A percentile compares a stretch with the other conserved stretches of the same genome.
Conservation (phyloP, 2,797 vertebrate species). For the Gila robusta region DNA sequence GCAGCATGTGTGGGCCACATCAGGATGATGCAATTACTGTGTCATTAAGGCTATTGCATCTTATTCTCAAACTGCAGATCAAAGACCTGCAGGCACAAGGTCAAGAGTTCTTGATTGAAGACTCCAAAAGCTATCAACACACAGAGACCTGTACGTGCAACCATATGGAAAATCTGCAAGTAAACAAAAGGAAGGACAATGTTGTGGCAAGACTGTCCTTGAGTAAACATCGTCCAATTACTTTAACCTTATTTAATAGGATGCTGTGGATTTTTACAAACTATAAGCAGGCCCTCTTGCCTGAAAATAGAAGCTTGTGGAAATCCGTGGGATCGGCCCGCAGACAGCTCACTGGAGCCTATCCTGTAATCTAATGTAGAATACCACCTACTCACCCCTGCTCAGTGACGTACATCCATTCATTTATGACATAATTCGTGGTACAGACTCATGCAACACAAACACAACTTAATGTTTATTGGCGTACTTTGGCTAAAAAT, state of each 20-base stretch:
- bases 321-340: conserved; percentile 70
- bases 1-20: conserved; percentile 24
- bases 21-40: conserved; percentile 8
- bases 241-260: conserved; percentile 77
- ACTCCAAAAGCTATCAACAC: not conserved
- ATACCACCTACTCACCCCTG: conserved; percentile 76
- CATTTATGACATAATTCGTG: conserved; percentile 76
- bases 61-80: conserved; percentile 25
- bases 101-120: conserved; percentile 18
- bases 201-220: conserved; percentile 21
- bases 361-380: conserved; percentile 70
- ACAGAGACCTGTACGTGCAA: not conserved
- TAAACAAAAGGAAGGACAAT: conserved; percentile 28
- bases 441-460: conserved; percentile 74
- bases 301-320: conserved; percentile 76
- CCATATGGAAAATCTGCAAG: not conserved
- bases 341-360: conserved; percentile 71
- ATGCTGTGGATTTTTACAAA: conserved; percentile 76
- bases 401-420: conserved; percentile 72
- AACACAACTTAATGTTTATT: conserved; percentile 75
- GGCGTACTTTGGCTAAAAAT: conserved; percentile 66
- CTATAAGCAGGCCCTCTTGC: conserved; percentile 74
- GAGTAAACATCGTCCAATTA: conserved; percentile 69
- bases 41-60: conserved; percentile 24
- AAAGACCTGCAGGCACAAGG: not conserved